A percentile compares a stretch with the other conserved stretches of the same genome.
Evolutionary conservation across 2,113 vertebrate genomes (phyloP).

Genomic region (Felis chaus): DNA sequence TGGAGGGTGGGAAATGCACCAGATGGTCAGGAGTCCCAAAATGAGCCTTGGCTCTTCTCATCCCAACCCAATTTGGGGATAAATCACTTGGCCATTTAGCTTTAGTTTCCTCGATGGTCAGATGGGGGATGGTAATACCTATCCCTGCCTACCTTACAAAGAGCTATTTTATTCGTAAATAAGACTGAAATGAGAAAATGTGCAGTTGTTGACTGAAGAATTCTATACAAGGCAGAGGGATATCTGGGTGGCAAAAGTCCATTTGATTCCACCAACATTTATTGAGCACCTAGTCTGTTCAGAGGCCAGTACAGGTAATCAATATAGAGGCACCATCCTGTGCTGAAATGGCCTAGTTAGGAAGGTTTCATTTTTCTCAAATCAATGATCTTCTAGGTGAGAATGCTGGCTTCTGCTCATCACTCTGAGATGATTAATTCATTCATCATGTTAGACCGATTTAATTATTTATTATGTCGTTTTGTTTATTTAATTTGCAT

Average conservation of each 20-base stretch:
- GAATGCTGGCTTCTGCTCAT: slow-evolving; percentile 64
- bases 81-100: background rate
- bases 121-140: background rate
- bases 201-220: background rate
- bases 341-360: slow-evolving; percentile 26
- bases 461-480: slow-evolving; percentile 78
- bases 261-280: background rate
- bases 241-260: background rate
- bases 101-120: background rate
- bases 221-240: background rate
- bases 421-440: slow-evolving; percentile 77
- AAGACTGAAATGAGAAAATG: background rate
- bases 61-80: background rate
- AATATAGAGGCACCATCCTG: background rate
- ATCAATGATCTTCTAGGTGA: slow-evolving; percentile 67
- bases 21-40: too few species aligned
- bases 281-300: background rate
- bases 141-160: background rate
- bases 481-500: slow-evolving; percentile 81
- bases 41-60: background rate
- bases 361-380: slow-evolving; percentile 59
- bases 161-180: slow-evolving; percentile 4
- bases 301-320: background rate
- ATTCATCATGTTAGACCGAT: slow-evolving; percentile 77
- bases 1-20: too few species aligned